These are phyloP conservation scores for Balanococcus diminutus DNA, from an alignment of 2,888 invertebrate species.

Conservation along the genomic window DNA sequence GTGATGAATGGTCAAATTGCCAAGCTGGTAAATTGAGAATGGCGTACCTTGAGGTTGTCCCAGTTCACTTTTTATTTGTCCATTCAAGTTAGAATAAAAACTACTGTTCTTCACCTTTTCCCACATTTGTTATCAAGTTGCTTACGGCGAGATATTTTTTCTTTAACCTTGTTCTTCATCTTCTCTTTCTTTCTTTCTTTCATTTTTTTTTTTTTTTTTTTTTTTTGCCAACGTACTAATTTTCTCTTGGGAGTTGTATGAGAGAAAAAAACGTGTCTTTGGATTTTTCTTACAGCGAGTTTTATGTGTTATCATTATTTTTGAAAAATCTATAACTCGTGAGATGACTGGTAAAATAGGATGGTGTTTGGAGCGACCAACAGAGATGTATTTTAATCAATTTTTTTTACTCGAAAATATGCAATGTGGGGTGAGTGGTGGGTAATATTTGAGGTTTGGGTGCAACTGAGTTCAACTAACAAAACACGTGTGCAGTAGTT, in stretches of 20 bases:
- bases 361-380: no score
- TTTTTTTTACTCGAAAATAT: no score
- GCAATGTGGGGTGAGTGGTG: no score
- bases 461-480: no score
- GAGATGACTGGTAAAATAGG: not conserved
- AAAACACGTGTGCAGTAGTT: no score
- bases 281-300: not conserved
- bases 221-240: not conserved
- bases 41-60: slow-evolving; percentile 52
- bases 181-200: slow-evolving; percentile 12
- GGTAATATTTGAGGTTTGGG: no score
- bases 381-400: no score
- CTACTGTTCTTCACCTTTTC: slow-evolving; percentile 25
- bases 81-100: slow-evolving; percentile 48
- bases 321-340: slow-evolving; percentile 7
- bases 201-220: not conserved
- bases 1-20: slow-evolving; percentile 53
- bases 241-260: not conserved
- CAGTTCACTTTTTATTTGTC: slow-evolving; percentile 49
- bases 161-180: slow-evolving; percentile 44
- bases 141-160: slow-evolving; percentile 42
- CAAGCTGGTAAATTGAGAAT: slow-evolving; percentile 52
- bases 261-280: slow-evolving; percentile 27
- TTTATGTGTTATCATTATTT: not conserved
- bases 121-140: slow-evolving; percentile 45